Evolutionary conservation across 2,888 invertebrate genomes (phyloP), one percentile per base, ranked within the genome.

Genomic region (Drosophila nr. perissopoda): DNA sequence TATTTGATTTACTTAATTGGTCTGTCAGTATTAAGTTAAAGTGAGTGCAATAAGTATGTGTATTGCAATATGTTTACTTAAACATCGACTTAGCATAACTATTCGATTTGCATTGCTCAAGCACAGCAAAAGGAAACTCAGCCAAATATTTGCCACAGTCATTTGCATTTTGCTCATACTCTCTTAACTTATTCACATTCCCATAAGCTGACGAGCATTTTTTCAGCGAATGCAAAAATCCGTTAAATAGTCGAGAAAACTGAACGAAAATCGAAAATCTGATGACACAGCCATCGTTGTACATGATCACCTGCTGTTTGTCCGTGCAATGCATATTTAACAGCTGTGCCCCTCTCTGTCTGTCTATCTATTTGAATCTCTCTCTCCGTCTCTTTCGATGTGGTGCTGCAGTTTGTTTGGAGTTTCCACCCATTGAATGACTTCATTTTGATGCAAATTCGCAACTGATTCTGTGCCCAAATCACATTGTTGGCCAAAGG

Each of bases 381-480:
- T 42, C 64, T 38, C 4, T 21, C 33, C 31, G 10, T 61, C n/a
- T 42, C 33, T 52, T 33, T 65, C 38, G 42, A 29, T 34, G 29
- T 16, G 21, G 38, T 11, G 16, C 16, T 18, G 25, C 36, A 31
- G 38, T 57, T 57, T 27, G 11, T 0, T 25, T 25, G 16, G 45
- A 2, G 16, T 2, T 33, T 21, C 21, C n/a, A 27, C n/a, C 77
- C 67, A 56, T 40, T 60, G 59, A 89, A 85, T 89, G 88, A 88
- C 85, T 85, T 85, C 90, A 85, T 85, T 88, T 86, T 61, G 82
- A 86, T 88, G 85, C 82, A 86, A 86, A 90, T 86, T 83, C 78
- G 69, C 83, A 87, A 83, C 88, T 90, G 90, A 86, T 88, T 85
- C 89, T 73, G 83, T 63, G 78, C 83, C 81, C 63, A 90, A 86